Percentiles rank a stretch among this genome's conserved stretches.
phyloP scores from a whole-genome alignment of 1,140 invertebrate species.

The Drosophila ananassae region DNA sequence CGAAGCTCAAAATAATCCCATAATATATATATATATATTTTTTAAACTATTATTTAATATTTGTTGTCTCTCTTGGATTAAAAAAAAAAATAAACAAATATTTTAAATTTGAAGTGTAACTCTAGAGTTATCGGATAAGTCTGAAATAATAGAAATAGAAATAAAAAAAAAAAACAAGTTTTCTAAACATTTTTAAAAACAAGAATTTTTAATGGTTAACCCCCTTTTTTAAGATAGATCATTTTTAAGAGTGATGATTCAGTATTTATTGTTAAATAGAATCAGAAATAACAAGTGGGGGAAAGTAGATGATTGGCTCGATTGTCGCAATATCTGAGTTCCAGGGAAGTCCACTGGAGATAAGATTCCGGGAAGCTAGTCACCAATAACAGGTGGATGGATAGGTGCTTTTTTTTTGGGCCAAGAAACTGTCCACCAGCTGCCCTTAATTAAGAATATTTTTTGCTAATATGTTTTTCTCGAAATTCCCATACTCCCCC shows the following conservation, averaged over 20 bases:
- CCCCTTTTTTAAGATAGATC: not conserved
- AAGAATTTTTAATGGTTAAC: not conserved
- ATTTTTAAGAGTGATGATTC: conserved; percentile 44
- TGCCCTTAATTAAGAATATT: not conserved
- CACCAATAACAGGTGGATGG: conserved; percentile 5
- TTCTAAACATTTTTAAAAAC: conserved; percentile 54
- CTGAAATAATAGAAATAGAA: conserved; percentile 73
- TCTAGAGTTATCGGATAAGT: conserved; percentile 74
- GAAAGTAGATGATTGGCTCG: conserved; percentile 13
- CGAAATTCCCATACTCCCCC: not conserved
- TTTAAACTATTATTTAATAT: not conserved
- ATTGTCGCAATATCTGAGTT: conserved; percentile 26
- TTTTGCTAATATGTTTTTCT: not conserved
- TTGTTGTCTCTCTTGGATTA: conserved; percentile 7
- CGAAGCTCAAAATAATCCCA: conserved; percentile 20
- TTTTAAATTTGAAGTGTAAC: conserved; percentile 76
- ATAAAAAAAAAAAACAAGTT: conserved; percentile 65
- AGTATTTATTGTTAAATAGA: conserved; percentile 25
- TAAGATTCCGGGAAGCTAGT: conserved; percentile 55
- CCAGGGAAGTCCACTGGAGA: conserved; percentile 62
- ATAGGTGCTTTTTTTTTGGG: no score
- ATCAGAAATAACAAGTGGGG: conserved; percentile 31
- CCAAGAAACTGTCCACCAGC: not conserved
- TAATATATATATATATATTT: not conserved
- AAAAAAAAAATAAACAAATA: conserved; percentile 6